Conservation (phyloP, 2,113 vertebrate genomes). For the Eidolon helvum region DNA sequence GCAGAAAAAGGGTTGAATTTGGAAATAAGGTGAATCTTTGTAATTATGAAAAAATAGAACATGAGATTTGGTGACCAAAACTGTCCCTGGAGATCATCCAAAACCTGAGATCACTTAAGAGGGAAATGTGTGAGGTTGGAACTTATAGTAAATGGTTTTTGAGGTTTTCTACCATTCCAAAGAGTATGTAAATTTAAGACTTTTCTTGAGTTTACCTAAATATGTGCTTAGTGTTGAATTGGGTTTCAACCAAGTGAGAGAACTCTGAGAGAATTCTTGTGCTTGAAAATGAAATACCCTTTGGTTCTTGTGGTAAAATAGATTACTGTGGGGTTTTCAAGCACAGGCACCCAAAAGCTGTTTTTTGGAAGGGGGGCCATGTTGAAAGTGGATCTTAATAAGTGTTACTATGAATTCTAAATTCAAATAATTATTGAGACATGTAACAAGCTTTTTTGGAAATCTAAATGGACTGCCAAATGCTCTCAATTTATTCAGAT, state of each 20-base stretch:
- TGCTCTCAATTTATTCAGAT: background rate
- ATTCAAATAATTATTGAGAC: background rate
- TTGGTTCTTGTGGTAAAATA: conserved; percentile 71
- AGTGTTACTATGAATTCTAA: conserved; percentile 49
- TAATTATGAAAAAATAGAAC: background rate
- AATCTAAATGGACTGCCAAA: background rate
- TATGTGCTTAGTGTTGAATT: background rate
- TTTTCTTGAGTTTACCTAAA: conserved; percentile 24
- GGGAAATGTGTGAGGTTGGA: background rate
- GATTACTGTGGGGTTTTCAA: conserved; percentile 46
- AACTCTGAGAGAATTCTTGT: background rate
- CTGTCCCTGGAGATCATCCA: background rate
- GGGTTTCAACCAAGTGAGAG: background rate
- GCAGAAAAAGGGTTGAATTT: background rate
- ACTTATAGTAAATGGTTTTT: background rate
- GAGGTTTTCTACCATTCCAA: background rate
- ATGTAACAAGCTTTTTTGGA: background rate
- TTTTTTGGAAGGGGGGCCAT: conserved; percentile 57
- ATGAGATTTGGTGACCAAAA: background rate
- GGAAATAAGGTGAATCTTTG: background rate
- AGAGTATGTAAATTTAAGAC: background rate
- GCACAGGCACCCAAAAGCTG: background rate
- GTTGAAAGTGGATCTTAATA: conserved; percentile 62
- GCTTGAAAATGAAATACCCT: background rate
- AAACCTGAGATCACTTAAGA: background rate